Evolutionary conservation across 2,888 invertebrate species (phyloP).

Genomic region (Stenurella melanura): DNA sequence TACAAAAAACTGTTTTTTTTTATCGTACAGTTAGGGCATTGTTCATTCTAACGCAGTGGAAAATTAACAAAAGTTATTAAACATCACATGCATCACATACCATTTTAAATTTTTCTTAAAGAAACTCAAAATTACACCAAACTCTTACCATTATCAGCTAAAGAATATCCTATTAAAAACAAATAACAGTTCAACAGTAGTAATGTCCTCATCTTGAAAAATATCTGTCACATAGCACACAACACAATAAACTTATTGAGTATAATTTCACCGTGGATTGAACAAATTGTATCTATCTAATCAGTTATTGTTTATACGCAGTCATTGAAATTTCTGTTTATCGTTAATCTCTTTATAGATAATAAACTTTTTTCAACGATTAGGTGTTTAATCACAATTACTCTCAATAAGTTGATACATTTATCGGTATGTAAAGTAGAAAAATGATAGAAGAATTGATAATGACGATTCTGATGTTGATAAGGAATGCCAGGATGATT

Average conservation of each 20-base stretch:
- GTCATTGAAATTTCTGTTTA: constrained; percentile 21
- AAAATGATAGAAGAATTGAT: constrained; percentile 8
- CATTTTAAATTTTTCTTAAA: too few relatives aligned
- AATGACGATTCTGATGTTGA: background rate
- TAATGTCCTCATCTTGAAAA: constrained; percentile 23
- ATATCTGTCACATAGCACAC: constrained; percentile 29
- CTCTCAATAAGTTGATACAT: constrained; percentile 21
- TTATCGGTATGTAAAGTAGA: constrained; percentile 7
- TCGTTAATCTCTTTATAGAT: constrained; percentile 16
- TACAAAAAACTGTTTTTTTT: too few relatives aligned
- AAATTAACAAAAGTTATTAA: too few relatives aligned
- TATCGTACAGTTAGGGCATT: too few relatives aligned
- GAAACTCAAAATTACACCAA: background rate
- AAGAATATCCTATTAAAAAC: constrained; percentile 30
- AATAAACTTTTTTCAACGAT: constrained; percentile 26
- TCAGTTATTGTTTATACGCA: constrained; percentile 32
- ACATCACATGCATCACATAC: too few relatives aligned
- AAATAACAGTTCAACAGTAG: constrained; percentile 33
- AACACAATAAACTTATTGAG: constrained; percentile 21
- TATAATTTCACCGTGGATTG: background rate
- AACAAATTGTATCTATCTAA: constrained; percentile 32
- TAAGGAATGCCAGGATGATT: background rate
- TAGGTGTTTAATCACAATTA: constrained; percentile 35
- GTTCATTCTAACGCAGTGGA: too few relatives aligned
- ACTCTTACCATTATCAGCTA: constrained; percentile 30